Evolutionary conservation across 30 jellyfish, hydroid and myxozoan species (phyloP), one percentile per base, ranked within the genome.

Genomic region (Sanderia malayensis): DNA sequence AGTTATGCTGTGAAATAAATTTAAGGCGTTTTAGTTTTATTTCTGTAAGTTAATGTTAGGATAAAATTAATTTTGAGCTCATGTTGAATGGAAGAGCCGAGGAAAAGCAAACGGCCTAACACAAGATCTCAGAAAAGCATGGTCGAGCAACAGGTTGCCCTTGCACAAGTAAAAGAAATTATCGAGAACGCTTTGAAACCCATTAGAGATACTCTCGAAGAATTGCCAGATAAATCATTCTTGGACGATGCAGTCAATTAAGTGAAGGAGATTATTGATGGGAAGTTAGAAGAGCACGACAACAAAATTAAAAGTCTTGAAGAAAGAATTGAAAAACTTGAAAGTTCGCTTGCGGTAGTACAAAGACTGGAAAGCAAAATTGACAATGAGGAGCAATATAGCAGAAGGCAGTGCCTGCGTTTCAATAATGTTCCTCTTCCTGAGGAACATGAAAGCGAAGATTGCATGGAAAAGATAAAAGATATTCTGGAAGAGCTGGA

Each of bases 361-460:
- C 22, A 71, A 9, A 49, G 60, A 4, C 74, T 71, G 8, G 74
- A 71, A 23, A 4, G 47, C 31, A 46, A 25, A 71, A 47, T 49
- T 29, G 83, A 71, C 27, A 31, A 23, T 29, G 58, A 55, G 59
- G 83, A 71, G 74, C 70, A 66, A 66, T 66, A 66, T 25, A 31
- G 67, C 74, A 45, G 72, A 65, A 46, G 75, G 26, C 60, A 22
- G 29, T 71, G 74, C 58, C 59, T 71, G 83, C n/a, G 83, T 31
- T 31, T 71, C 26, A 29, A 71, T 7, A 71, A 71, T 46, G 59
- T 71, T 47, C 57, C 34, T 3, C 58, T 24, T 28, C 73, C 83
- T 15, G 74, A 18, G 29, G 31, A 46, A 2, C 31, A 47, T 6
- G 55, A 46, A 46, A 15, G 27, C 18, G 83, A 71, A 47, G 72